Evolutionary conservation across 2,113 vertebrate genomes (phyloP).

Genomic region (Pelecanoides urinatrix): DNA sequence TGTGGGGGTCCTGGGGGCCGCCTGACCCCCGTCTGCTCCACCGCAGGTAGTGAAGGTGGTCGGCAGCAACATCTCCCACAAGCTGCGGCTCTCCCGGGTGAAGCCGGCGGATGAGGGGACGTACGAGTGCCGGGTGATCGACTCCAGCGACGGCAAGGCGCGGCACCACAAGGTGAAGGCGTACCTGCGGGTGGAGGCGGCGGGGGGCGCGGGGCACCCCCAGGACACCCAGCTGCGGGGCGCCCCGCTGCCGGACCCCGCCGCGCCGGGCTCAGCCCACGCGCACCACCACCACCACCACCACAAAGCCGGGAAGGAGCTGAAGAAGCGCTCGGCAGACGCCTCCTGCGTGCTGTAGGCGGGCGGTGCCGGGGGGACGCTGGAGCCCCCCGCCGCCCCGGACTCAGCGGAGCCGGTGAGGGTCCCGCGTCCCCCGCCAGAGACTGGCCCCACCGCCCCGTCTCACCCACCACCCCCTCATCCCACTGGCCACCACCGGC

Average conservation of each 20-base stretch:
- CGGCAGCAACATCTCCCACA: conserved; percentile 97
- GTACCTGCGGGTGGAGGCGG: conserved; percentile 83
- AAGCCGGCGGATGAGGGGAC: conserved; percentile 89
- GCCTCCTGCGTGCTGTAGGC: conserved; percentile 82
- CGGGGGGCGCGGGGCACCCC: conserved; percentile 69
- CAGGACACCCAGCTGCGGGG: conserved; percentile 70
- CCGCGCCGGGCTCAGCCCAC: not conserved
- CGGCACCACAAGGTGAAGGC: conserved; percentile 92
- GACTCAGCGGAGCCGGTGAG: not conserved
- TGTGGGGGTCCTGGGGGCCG: accelerated
- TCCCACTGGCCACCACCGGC: not conserved
- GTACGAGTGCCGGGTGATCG: conserved; percentile 93
- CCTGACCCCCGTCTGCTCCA: not conserved
- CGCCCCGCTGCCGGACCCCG: conserved; percentile 42
- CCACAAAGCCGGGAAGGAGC: conserved; percentile 78
- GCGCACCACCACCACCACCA: conserved; percentile 68
- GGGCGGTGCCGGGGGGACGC: not conserved
- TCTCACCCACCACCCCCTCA: not conserved
- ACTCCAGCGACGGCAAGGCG: conserved; percentile 88
- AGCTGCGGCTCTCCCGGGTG: conserved; percentile 91
- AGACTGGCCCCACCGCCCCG: not conserved
- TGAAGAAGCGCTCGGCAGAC: conserved; percentile 77
- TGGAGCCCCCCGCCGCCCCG: not conserved
- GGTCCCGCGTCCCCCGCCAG: not conserved
- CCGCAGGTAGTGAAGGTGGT: conserved; percentile 92